Evolutionary conservation across 2,888 invertebrate species (phyloP).

Genomic region (Xanthorhoe designata): DNA sequence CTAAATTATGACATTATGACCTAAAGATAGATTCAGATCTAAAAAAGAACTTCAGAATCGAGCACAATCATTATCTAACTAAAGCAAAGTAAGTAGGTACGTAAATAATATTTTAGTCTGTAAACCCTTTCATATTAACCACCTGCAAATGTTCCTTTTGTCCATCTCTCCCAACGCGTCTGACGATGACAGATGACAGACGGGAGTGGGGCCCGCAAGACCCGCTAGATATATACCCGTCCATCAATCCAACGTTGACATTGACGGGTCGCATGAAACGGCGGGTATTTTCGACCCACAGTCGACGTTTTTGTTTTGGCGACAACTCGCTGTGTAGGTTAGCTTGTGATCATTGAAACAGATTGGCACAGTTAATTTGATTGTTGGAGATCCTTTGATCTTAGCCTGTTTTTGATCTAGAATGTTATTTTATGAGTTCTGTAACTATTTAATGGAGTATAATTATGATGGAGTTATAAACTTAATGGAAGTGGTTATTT

Average conservation of each 20-base stretch:
- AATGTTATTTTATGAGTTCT: not conserved
- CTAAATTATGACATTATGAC: no score
- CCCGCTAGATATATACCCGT: slow-evolving; percentile 37
- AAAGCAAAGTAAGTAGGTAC: no score
- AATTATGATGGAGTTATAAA: not conserved
- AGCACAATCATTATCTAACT: no score
- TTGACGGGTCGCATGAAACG: slow-evolving; percentile 70
- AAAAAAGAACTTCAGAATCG: no score
- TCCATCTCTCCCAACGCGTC: slow-evolving; percentile 14
- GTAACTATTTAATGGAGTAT: not conserved
- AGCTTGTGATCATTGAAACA: not conserved
- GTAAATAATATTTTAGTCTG: not conserved
- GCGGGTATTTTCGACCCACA: slow-evolving; percentile 51
- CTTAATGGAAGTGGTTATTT: not conserved
- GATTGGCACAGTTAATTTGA: slow-evolving; percentile 3
- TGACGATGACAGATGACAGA: slow-evolving; percentile 36
- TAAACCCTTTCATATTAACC: slow-evolving; percentile 6
- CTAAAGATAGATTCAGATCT: no score
- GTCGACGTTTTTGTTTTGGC: slow-evolving; percentile 40
- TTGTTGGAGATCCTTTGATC: slow-evolving; percentile 11
- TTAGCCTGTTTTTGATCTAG: not conserved
- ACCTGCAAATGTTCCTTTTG: slow-evolving; percentile 32
- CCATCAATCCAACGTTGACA: slow-evolving; percentile 69
- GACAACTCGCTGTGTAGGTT: not conserved
- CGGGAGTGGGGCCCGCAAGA: slow-evolving; percentile 32